These are phyloP conservation scores for Sialia sialis DNA, from an alignment of 2,113 vertebrate species.

Conservation along the genomic window DNA sequence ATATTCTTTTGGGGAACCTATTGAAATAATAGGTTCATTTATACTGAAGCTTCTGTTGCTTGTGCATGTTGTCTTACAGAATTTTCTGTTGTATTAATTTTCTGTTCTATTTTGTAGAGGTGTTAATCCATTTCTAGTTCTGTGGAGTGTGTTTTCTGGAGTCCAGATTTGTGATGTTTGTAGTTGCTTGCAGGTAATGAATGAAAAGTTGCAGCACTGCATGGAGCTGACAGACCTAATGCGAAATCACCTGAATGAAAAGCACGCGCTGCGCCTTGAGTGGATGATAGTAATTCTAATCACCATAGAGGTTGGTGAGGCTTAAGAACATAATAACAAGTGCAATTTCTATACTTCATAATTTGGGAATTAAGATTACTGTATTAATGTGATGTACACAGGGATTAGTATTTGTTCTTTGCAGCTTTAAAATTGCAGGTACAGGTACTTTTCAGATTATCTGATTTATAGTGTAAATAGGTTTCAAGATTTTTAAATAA, in stretches of 20 bases:
- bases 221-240: conserved; percentile 93
- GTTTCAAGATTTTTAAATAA: background rate
- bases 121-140: background rate
- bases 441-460: background rate
- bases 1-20: background rate
- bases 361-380: background rate
- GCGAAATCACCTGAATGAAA: conserved; percentile 93
- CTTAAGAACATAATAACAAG: background rate
- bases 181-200: conserved; percentile 83
- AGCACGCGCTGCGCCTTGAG: conserved; percentile 88
- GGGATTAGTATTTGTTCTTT: background rate
- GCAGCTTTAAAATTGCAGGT: background rate
- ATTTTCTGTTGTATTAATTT: background rate
- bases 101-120: background rate
- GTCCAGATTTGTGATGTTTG: background rate
- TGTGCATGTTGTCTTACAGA: background rate
- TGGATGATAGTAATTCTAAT: conserved; percentile 99
- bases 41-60: background rate
- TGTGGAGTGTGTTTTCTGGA: background rate
- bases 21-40: background rate
- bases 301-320: conserved; percentile 86
- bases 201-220: conserved; percentile 96
- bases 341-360: background rate
- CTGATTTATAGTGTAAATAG: background rate
- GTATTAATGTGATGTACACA: background rate